A percentile compares a stretch with the other conserved stretches of the same genome.
Evolutionary conservation across 2,888 invertebrate species (phyloP).

Genomic region (Temnothorax ravouxi): DNA sequence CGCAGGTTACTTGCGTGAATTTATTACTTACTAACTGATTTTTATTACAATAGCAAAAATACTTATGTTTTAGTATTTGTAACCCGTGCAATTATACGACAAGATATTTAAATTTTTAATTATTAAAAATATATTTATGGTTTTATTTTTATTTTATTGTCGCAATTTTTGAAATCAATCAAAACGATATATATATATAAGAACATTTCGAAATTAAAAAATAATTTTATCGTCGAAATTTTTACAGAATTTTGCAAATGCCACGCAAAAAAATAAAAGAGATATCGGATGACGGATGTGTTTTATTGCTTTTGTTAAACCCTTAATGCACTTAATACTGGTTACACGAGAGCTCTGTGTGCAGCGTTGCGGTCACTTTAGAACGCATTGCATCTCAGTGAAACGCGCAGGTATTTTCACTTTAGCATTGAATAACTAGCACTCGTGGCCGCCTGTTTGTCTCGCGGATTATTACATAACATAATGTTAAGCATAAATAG

Average conservation of each 20-base stretch:
- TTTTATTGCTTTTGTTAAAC: constrained; percentile 15
- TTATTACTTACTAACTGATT: constrained; percentile 3
- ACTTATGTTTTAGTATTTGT: neutral
- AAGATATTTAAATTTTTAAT: constrained; percentile 4
- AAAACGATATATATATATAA: neutral
- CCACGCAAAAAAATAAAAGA: neutral
- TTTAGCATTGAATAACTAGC: constrained; percentile 42
- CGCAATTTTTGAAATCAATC: neutral
- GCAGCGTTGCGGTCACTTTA: constrained; percentile 36
- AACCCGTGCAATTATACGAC: neutral
- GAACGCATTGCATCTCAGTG: constrained; percentile 42
- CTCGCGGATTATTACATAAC: constrained; percentile 40
- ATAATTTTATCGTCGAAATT: constrained; percentile 19
- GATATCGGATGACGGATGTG: neutral
- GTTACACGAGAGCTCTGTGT: constrained; percentile 28
- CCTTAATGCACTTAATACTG: constrained; percentile 32
- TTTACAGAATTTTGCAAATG: neutral
- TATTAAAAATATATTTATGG: neutral
- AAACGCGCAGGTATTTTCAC: constrained; percentile 34
- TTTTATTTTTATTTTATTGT: constrained; percentile 24
- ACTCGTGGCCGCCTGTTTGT: constrained; percentile 20
- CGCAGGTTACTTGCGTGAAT: neutral
- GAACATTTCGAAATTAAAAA: neutral
- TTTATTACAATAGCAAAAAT: constrained; percentile 2
- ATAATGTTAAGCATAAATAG: constrained; percentile 19